A percentile compares a stretch with the other conserved stretches of the same genome.
Conservation (phyloP, 2,888 invertebrate genomes). For the Caenorhabditis sp. region DNA sequence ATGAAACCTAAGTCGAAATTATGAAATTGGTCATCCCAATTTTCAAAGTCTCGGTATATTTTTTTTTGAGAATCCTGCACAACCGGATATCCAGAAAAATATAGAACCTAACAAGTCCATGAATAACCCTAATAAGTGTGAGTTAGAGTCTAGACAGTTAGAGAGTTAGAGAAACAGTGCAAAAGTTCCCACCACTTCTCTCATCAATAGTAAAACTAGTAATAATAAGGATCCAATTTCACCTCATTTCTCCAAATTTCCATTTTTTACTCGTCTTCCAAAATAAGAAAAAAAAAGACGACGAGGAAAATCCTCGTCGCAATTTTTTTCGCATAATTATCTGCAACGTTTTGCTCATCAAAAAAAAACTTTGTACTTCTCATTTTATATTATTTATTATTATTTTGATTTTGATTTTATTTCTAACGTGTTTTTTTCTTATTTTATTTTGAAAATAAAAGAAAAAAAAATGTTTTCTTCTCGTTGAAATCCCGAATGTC, state of each 20-base stretch:
- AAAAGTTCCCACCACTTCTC: not conserved
- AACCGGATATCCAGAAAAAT: no score
- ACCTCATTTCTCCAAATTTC: not conserved
- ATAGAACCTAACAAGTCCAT: no score
- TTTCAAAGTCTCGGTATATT: no score
- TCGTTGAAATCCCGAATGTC: not conserved
- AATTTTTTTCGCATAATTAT: not conserved
- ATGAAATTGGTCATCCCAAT: no score
- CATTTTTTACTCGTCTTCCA: not conserved
- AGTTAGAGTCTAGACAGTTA: no score
- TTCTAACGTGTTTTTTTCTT: not conserved
- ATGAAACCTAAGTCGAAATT: no score
- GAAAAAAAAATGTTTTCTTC: no score
- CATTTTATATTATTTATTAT: not conserved
- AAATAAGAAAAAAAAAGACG: not conserved
- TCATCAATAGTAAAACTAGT: not conserved
- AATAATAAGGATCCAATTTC: not conserved
- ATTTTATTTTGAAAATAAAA: no score
- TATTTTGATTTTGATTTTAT: not conserved
- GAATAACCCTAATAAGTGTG: no score
- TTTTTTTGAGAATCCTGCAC: no score
- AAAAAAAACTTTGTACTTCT: not conserved
- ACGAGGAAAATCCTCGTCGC: not conserved
- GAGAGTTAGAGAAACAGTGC: no score
- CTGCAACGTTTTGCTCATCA: not conserved